Conservation (phyloP, 2,888 invertebrate genomes). For the Hermaeophaga mercurialis region DNA sequence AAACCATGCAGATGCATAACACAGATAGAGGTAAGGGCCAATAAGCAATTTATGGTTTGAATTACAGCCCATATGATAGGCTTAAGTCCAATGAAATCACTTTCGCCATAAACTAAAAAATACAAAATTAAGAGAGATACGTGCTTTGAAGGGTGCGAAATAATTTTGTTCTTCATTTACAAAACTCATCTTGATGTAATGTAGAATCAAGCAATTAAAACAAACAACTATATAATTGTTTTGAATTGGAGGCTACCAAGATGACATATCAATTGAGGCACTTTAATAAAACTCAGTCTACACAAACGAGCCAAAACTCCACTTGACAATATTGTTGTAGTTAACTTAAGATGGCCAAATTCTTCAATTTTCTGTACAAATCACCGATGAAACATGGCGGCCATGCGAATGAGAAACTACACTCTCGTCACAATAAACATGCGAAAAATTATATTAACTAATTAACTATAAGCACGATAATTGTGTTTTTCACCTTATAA, state of each 20-base stretch:
- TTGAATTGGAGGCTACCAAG: constrained; percentile 40
- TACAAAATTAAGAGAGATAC: constrained; percentile 49
- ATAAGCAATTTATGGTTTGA: constrained; percentile 11
- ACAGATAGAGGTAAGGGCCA: not conserved
- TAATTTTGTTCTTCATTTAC: constrained; percentile 44
- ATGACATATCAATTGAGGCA: constrained; percentile 46
- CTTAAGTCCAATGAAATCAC: constrained; percentile 47
- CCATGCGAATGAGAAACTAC: constrained; percentile 55
- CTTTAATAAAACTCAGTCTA: constrained; percentile 46
- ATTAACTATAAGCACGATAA: constrained; percentile 53
- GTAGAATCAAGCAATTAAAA: constrained; percentile 50
- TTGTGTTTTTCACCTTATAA: constrained; percentile 56
- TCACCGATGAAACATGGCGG: constrained; percentile 55
- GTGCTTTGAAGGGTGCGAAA: constrained; percentile 53
- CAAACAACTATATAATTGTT: constrained; percentile 47
- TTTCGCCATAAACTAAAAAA: constrained; percentile 45
- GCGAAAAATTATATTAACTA: constrained; percentile 52
- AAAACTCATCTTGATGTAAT: constrained; percentile 50
- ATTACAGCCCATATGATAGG: constrained; percentile 15
- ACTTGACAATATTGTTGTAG: constrained; percentile 41
- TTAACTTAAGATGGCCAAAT: constrained; percentile 38
- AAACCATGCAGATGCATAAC: constrained; percentile 6
- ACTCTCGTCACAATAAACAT: constrained; percentile 53
- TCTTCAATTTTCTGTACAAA: constrained; percentile 49
- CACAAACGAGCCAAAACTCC: constrained; percentile 44